Evolutionary conservation across 1,140 invertebrate species (phyloP), one percentile per base, ranked within the genome.

Genomic region (Penaeus indicus): DNA sequence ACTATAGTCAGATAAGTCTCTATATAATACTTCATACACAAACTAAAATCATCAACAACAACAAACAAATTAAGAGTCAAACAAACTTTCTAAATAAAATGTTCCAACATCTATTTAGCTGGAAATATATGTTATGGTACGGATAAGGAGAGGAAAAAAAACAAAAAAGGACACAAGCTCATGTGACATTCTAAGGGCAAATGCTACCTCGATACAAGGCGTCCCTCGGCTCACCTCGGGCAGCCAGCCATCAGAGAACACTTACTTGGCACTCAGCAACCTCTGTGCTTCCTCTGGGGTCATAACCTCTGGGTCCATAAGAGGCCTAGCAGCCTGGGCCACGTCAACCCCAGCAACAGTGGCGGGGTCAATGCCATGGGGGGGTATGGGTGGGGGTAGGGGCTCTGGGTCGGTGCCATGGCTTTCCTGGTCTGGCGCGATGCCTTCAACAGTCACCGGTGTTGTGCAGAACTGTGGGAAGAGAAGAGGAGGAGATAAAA

Each of bases 211-310:
- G n/a, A 32, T 27, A 11, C 21, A 42, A 18, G n/a, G 32, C 25
- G 42, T 83, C 61, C 21, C 63, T 62, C 22, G 10, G 0, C 62
- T 83, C 18, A 32, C 3, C 22, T 32, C 21, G 18, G 22, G 8
- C 18, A 1, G 3, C 22, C 27, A 78, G 22, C 22, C 81, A 32
- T 67, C 19, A n/a, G 67, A 79, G 0, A 38, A 27, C 78, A 88
- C 84, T 85, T 84, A 91, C 88, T 88, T 90, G 85, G 84, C 77
- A 86, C 91, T 92, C 21, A 92, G 78, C 25, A 92, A 89, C 69
- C 91, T 90, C 80, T 91, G 81, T n/a, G 91, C 92, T 86, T 92
- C 92, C 75, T 92, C 92, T 42, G 92, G 91, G 0, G 92, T 92
- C 92, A 92, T 92, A 60, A 92, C 77, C 64, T 92, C 92, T 13